Percentiles rank a stretch among this genome's conserved stretches.
Conservation (phyloP, 2,113 vertebrate species). For the Stigmatopora nigra region DNA sequence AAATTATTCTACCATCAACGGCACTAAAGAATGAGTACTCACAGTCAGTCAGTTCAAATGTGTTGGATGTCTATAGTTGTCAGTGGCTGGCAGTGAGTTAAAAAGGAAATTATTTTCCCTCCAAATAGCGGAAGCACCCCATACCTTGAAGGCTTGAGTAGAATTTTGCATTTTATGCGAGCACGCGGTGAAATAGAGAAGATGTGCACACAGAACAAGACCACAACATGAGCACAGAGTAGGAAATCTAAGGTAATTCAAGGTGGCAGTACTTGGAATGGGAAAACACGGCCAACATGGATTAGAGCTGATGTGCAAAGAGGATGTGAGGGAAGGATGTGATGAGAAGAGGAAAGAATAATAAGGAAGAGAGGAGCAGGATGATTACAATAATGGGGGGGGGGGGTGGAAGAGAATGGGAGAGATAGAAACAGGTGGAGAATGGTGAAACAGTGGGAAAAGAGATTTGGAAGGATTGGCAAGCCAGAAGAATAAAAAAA, state of each 20-base stretch:
- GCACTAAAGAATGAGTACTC: no score
- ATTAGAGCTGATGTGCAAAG: slow-evolving; percentile 30
- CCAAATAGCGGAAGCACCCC: slow-evolving; percentile 26
- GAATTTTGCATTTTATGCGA: slow-evolving; percentile 21
- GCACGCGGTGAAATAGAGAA: slow-evolving; percentile 24
- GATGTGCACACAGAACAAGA: slow-evolving; percentile 33
- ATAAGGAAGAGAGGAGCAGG: slow-evolving; percentile 8
- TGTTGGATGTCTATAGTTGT: no score
- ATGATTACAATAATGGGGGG: slow-evolving; percentile 10
- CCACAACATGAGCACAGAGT: slow-evolving; percentile 29
- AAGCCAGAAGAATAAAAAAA: neutral
- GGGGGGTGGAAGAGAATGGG: neutral
- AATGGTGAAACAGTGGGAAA: neutral
- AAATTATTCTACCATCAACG: no score
- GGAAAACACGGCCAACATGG: slow-evolving; percentile 43
- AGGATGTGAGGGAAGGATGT: slow-evolving; percentile 15
- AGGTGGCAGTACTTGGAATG: slow-evolving; percentile 52
- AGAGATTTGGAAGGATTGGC: neutral
- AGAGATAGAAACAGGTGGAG: neutral
- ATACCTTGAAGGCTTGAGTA: slow-evolving; percentile 31
- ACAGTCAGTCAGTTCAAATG: no score
- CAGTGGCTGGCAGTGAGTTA: no score
- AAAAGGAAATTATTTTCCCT: slow-evolving; percentile 37
- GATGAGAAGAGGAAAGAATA: slow-evolving; percentile 16
- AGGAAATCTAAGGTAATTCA: slow-evolving; percentile 46